phyloP scores from a whole-genome alignment of 2,113 vertebrate species.

The Astur gentilis region DNA sequence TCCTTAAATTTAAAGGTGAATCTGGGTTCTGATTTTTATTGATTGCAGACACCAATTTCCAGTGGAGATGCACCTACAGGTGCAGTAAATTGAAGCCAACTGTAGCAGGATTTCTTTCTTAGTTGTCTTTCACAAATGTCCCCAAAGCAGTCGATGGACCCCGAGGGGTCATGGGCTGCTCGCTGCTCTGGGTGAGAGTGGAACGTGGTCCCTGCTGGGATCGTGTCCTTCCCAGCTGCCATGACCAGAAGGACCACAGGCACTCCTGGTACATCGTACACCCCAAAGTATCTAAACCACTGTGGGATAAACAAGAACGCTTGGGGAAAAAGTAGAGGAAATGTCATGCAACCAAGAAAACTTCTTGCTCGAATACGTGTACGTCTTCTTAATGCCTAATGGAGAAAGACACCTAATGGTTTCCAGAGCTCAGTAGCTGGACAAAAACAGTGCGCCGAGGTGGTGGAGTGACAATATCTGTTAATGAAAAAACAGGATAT shows the following conservation, averaged over 20 bases:
- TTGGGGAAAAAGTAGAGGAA: background rate
- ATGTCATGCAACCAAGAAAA: background rate
- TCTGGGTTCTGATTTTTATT: background rate
- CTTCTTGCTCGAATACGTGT: accelerated
- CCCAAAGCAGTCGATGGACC: background rate
- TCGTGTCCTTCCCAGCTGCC: accelerated
- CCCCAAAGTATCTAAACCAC: background rate
- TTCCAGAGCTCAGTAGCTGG: background rate
- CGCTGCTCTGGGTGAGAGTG: background rate
- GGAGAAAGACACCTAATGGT: background rate
- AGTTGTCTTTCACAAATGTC: background rate
- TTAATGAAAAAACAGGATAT: slow-evolving; percentile 15
- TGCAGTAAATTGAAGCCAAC: background rate
- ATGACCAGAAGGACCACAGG: background rate
- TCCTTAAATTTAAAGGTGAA: background rate
- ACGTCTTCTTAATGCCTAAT: background rate
- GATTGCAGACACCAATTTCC: background rate
- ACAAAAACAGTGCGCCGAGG: background rate
- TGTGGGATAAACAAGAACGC: background rate
- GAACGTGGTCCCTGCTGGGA: background rate
- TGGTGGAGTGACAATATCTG: slow-evolving; percentile 8
- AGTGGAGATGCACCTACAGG: background rate
- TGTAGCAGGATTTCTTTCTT: background rate
- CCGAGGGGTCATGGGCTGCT: background rate
- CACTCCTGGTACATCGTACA: background rate